Conservation (phyloP, 1,140 invertebrate species). For the Rhagoletis zephyria region DNA sequence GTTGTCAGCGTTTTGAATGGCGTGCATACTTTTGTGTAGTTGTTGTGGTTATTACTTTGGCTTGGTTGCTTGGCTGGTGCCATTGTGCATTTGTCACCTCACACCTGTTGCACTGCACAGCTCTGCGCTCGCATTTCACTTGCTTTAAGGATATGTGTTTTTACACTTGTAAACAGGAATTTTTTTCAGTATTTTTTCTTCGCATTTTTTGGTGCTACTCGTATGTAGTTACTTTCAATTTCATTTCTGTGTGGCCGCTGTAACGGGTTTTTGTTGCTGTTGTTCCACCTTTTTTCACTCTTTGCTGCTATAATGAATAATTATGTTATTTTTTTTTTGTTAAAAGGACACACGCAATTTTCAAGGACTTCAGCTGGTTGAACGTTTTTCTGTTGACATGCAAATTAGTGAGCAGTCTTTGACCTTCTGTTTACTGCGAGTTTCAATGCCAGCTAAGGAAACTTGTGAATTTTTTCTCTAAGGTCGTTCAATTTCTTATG, state of each 20-base stretch:
- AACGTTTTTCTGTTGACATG: neutral
- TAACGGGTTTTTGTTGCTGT: neutral
- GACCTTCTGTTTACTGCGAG: no score
- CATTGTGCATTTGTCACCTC: constrained; percentile 43
- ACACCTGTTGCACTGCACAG: constrained; percentile 28
- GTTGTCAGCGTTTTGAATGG: neutral
- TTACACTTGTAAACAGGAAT: constrained; percentile 1
- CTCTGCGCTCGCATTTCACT: constrained; percentile 37
- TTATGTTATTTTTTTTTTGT: neutral
- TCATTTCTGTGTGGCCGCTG: neutral
- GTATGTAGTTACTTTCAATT: neutral
- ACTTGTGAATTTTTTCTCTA: neutral
- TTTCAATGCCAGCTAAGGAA: no score
- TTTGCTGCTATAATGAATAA: neutral
- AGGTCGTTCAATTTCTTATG: no score
- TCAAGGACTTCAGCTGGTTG: neutral
- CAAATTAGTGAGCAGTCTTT: neutral
- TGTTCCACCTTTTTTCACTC: neutral
- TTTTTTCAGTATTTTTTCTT: neutral
- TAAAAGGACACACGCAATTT: constrained; percentile 14
- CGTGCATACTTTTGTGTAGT: neutral
- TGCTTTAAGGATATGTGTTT: neutral
- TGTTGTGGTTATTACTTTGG: neutral
- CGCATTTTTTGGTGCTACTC: neutral
- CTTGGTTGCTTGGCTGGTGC: neutral